Evolutionary conservation across 1,140 invertebrate species (phyloP).

Genomic region (Bombus terrestris): DNA sequence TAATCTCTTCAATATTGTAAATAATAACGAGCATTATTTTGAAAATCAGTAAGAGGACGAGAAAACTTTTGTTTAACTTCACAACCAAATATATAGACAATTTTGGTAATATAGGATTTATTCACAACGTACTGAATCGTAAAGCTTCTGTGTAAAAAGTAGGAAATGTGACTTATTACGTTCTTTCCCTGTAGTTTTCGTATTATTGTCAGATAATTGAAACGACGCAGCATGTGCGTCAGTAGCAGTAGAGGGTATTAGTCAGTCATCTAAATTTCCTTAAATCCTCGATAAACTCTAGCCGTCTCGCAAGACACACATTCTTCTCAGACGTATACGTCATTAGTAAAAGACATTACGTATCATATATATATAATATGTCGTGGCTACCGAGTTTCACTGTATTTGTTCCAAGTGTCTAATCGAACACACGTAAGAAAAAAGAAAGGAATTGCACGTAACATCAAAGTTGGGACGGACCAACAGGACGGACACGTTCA

Average conservation of each 20-base stretch:
- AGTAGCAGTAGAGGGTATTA: background rate
- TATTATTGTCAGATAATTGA: background rate
- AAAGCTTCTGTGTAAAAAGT: too few species aligned
- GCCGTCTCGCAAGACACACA: conserved; percentile 34
- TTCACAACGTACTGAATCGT: too few species aligned
- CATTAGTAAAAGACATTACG: background rate
- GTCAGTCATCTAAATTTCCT: background rate
- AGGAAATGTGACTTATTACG: background rate
- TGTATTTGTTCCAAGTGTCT: conserved; percentile 38
- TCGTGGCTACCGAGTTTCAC: conserved; percentile 10
- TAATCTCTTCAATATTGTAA: too few species aligned
- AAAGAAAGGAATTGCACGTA: conserved; percentile 69
- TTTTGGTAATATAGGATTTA: background rate
- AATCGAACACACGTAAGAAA: conserved; percentile 48
- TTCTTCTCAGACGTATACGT: conserved; percentile 23
- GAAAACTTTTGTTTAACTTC: too few species aligned
- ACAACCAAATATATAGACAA: background rate
- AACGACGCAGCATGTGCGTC: background rate
- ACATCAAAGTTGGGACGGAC: conserved; percentile 78
- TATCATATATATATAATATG: background rate
- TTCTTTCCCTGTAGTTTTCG: background rate
- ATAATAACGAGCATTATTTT: too few species aligned
- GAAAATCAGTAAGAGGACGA: too few species aligned
- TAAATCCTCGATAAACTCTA: conserved; percentile 48
- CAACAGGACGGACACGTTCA: conserved; percentile 44